Conservation (phyloP, 53 echinoderm and acorn worm species). For the Holothuria leucospilota region DNA sequence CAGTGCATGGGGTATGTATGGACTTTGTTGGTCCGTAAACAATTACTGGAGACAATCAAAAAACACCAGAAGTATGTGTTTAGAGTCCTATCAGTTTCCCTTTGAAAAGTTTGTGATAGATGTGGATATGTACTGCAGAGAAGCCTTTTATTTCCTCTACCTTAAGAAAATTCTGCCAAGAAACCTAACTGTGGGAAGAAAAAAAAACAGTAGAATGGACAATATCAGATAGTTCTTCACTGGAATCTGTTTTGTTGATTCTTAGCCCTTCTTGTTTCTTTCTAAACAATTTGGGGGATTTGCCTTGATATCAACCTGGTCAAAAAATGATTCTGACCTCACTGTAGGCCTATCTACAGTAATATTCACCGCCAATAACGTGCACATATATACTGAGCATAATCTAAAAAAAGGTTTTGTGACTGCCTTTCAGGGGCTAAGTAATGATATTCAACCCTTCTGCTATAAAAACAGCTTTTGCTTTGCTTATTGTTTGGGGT, state of each 20-base stretch:
- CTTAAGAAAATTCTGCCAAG: background rate
- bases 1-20: background rate
- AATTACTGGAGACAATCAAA: background rate
- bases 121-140: too few species aligned
- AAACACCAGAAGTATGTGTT: background rate
- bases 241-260: background rate
- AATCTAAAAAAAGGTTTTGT: conserved; percentile 64
- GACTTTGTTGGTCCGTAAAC: background rate
- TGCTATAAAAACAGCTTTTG: conserved; percentile 34
- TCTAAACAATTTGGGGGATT: conserved; percentile 73
- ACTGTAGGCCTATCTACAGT: conserved; percentile 28
- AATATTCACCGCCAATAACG: conserved; percentile 46
- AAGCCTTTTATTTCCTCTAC: background rate
- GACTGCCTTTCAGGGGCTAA: conserved; percentile 54
- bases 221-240: background rate
- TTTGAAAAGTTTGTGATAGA: too few species aligned
- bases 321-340: conserved; percentile 74
- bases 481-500: background rate
- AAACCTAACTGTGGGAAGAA: background rate
- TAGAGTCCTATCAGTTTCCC: too few species aligned
- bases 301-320: conserved; percentile 67
- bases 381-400: conserved; percentile 44
- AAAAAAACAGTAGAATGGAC: background rate
- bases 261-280: conserved; percentile 51
- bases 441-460: conserved; percentile 80